A percentile compares a stretch with the other conserved stretches of the same genome.
phyloP scores from a whole-genome alignment of 2,113 vertebrate species.

The Periophthalmus modestus region DNA sequence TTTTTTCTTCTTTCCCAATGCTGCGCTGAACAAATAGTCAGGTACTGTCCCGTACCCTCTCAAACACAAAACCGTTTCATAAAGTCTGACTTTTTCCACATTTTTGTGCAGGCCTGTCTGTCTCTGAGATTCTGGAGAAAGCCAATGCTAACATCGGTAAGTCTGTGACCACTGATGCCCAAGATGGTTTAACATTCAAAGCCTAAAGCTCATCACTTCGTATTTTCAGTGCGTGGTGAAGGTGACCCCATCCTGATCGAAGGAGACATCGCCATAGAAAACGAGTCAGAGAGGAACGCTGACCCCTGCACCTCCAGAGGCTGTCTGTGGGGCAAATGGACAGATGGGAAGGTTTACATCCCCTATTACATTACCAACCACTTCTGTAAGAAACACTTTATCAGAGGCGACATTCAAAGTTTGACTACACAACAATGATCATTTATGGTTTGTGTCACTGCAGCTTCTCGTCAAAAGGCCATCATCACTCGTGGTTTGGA shows the following conservation, averaged over 20 bases:
- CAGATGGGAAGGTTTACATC: constrained; percentile 63
- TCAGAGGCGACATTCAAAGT: no score
- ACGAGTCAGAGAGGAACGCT: constrained; percentile 51
- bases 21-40: not conserved
- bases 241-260: constrained; percentile 4
- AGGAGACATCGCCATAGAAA: constrained; percentile 54
- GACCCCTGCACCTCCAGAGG: constrained; percentile 60
- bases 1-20: not conserved
- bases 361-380: constrained; percentile 62
- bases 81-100: not conserved
- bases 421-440: not conserved
- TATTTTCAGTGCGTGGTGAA: constrained; percentile 36
- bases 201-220: no score
- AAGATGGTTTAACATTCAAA: no score
- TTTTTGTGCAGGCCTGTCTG: not conserved
- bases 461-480: constrained; percentile 18
- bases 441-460: not conserved
- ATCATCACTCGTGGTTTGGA: constrained; percentile 49
- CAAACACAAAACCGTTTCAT: not conserved
- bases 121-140: constrained; percentile 1
- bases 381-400: constrained; percentile 50
- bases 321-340: constrained; percentile 54
- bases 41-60: not conserved
- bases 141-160: constrained; percentile 1
- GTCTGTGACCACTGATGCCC: no score